Conservation (phyloP, 2,113 vertebrate genomes). For the Todiramphus saurophagus region DNA sequence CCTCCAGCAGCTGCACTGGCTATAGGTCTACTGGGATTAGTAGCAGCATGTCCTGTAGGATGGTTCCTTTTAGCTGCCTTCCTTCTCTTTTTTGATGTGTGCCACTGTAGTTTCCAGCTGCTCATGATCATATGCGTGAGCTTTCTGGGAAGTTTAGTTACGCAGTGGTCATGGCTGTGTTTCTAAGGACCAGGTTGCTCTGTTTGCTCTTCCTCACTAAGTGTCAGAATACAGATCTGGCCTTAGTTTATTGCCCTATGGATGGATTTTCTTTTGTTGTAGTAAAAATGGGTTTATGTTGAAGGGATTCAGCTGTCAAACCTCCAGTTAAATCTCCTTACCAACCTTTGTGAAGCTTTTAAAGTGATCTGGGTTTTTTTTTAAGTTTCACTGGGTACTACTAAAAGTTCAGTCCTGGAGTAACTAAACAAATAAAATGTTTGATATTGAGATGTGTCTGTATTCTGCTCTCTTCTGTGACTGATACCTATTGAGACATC, state of each 20-base stretch:
- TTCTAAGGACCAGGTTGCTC: neutral
- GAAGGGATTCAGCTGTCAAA: neutral
- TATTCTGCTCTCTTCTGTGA: neutral
- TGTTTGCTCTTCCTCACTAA: neutral
- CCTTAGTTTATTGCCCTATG: neutral
- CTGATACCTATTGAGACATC: neutral
- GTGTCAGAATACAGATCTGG: neutral
- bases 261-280: neutral
- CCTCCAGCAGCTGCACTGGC: neutral
- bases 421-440: neutral
- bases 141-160: neutral
- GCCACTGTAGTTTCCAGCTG: neutral
- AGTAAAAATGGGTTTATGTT: neutral
- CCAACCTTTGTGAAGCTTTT: neutral
- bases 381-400: neutral
- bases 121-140: neutral
- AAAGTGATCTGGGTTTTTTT: neutral
- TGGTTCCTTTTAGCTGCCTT: neutral
- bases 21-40: neutral
- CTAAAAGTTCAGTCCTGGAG: neutral
- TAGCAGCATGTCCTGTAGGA: neutral
- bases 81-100: neutral
- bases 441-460: neutral
- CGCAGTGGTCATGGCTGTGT: neutral
- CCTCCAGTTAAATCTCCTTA: neutral